phyloP scores from a whole-genome alignment of 2,888 invertebrate genomes.

The Oeneis ivallda region DNA sequence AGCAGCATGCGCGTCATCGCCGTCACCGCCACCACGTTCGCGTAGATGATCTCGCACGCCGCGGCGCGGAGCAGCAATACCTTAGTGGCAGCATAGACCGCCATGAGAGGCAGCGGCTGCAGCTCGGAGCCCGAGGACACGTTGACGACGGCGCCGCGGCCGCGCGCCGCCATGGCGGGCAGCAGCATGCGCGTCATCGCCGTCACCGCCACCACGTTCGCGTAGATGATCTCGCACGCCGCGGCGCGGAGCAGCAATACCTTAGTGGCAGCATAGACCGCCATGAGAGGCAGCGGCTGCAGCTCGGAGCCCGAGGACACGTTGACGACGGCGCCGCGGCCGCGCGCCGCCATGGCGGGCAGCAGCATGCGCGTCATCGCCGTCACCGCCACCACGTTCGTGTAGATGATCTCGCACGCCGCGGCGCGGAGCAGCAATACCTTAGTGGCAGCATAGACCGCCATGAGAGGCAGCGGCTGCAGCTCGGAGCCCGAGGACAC shows the following conservation, averaged over 20 bases:
- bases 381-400: conserved; percentile 93
- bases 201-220: conserved; percentile 93
- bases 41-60: conserved; percentile 91
- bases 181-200: conserved; percentile 90
- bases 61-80: conserved; percentile 85
- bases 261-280: no score
- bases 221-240: conserved; percentile 91
- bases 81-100: conserved; percentile 95
- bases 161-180: conserved; percentile 88
- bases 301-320: no score
- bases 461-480: no score
- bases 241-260: conserved; percentile 85
- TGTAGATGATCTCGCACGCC: conserved; percentile 91
- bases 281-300: no score
- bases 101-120: conserved; percentile 93
- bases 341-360: no score
- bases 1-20: conserved; percentile 90
- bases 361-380: no score
- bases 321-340: no score
- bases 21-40: conserved; percentile 93
- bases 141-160: conserved; percentile 92
- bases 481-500: no score
- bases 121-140: conserved; percentile 94
- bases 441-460: no score
- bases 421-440: conserved; percentile 85